These are phyloP conservation scores for Drosophila parthenogenetica DNA, from an alignment of 2,888 invertebrate species.

Conservation along the genomic window DNA sequence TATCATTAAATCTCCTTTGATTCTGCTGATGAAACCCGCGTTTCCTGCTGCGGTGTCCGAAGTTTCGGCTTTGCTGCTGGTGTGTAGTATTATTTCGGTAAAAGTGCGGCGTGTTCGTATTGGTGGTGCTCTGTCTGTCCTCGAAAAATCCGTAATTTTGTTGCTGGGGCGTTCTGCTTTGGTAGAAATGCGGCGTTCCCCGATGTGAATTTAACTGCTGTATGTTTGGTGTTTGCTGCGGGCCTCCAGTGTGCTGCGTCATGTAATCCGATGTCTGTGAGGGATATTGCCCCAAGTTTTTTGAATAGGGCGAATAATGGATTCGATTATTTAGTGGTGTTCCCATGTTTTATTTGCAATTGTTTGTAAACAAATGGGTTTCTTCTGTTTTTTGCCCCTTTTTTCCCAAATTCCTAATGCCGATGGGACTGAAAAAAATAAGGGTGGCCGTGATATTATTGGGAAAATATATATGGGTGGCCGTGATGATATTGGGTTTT, in stretches of 20 bases:
- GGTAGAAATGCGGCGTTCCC: constrained; percentile 56
- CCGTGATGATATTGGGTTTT: neutral
- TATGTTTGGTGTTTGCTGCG: constrained; percentile 26
- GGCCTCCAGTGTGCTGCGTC: constrained; percentile 75
- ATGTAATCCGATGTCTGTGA: constrained; percentile 81
- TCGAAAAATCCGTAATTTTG: constrained; percentile 34
- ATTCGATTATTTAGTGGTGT: constrained; percentile 68
- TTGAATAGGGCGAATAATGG: constrained; percentile 73
- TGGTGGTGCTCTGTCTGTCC: constrained; percentile 40
- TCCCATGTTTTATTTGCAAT: constrained; percentile 55
- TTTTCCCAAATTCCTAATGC: neutral
- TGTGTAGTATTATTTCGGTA: constrained; percentile 42
- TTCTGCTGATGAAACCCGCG: constrained; percentile 19
- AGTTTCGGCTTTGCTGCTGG: constrained; percentile 42
- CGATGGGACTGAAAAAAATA: too few relatives aligned
- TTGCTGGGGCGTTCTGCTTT: constrained; percentile 47
- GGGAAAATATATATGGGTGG: too few relatives aligned
- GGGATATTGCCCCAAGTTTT: constrained; percentile 73
- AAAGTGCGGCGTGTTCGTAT: constrained; percentile 24
- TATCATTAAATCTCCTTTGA: constrained; percentile 4
- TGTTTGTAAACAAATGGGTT: constrained; percentile 46
- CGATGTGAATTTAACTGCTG: neutral
- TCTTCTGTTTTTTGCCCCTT: neutral
- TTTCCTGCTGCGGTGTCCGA: constrained; percentile 44
- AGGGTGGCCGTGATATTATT: too few relatives aligned